Evolutionary conservation across 2,797 vertebrate genomes (phyloP).

Genomic region (Pangasius sanitwongsei): DNA sequence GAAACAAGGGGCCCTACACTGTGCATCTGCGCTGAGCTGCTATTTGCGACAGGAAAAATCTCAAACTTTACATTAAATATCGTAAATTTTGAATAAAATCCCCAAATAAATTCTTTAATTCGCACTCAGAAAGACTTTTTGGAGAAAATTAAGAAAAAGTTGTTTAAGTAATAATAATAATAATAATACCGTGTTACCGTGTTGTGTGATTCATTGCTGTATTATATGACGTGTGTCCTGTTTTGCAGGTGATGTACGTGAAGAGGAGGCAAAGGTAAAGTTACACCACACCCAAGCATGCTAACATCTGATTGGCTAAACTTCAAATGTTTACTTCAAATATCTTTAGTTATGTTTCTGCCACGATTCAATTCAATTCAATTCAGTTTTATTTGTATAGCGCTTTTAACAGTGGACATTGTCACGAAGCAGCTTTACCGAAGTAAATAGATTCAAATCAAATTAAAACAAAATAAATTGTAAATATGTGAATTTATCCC

Average conservation of each 20-base stretch:
- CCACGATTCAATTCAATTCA: too few relatives aligned
- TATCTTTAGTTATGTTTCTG: not conserved
- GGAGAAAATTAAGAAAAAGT: not conserved
- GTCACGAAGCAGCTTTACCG: too few relatives aligned
- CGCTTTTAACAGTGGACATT: too few relatives aligned
- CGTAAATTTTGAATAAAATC: not conserved
- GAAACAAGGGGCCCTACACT: too few relatives aligned
- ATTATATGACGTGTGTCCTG: conserved; percentile 8
- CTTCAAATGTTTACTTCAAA: not conserved
- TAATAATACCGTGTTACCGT: not conserved
- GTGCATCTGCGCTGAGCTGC: too few relatives aligned
- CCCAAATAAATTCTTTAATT: not conserved
- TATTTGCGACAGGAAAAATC: too few relatives aligned
- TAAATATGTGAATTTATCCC: too few relatives aligned
- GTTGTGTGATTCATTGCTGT: not conserved
- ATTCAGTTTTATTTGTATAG: too few relatives aligned
- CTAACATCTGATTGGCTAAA: not conserved
- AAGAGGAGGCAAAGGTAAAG: conserved; percentile 76
- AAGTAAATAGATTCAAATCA: too few relatives aligned
- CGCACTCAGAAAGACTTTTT: not conserved
- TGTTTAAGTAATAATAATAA: not conserved
- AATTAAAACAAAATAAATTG: too few relatives aligned
- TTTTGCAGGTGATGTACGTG: conserved; percentile 77
- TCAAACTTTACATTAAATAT: too few relatives aligned
- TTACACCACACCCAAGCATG: too few relatives aligned